These are phyloP conservation scores for Menidia menidia DNA, from an alignment of 2,797 vertebrate species.

Conservation along the genomic window DNA sequence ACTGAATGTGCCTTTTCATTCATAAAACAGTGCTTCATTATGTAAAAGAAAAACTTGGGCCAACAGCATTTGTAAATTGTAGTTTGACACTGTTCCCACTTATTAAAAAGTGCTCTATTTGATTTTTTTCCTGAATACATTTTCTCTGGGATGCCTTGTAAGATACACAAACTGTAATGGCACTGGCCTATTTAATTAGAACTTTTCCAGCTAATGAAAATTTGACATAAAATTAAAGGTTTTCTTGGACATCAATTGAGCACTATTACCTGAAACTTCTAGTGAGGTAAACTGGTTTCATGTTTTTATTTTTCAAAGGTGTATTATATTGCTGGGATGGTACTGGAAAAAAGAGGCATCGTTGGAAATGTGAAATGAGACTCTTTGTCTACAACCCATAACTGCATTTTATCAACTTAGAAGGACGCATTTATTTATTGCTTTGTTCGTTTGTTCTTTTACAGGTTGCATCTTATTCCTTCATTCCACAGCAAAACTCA, in stretches of 20 bases:
- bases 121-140: constrained; percentile 6
- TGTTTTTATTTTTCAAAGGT: constrained; percentile 23
- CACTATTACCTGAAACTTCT: constrained; percentile 17
- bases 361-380: constrained; percentile 69
- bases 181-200: constrained; percentile 12
- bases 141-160: constrained; percentile 49
- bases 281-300: constrained; percentile 25
- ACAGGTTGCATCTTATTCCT: constrained; percentile 46
- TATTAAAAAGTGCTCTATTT: constrained; percentile 57
- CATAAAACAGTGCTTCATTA: constrained; percentile 40
- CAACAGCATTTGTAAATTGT: constrained; percentile 52
- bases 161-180: constrained; percentile 16
- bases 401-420: constrained; percentile 53
- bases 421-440: constrained; percentile 76
- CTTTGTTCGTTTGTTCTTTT: constrained; percentile 60
- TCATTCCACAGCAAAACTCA: constrained; percentile 60
- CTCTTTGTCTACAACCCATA: constrained; percentile 45
- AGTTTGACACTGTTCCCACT: constrained; percentile 65
- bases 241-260: constrained; percentile 17
- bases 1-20: constrained; percentile 77
- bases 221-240: not conserved
- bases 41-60: constrained; percentile 7
- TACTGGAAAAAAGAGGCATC: constrained; percentile 50
- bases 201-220: constrained; percentile 19
- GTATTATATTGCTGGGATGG: constrained; percentile 43